These are phyloP conservation scores for Pristionchus entomophagus DNA, from an alignment of 2,888 invertebrate species.

Conservation along the genomic window DNA sequence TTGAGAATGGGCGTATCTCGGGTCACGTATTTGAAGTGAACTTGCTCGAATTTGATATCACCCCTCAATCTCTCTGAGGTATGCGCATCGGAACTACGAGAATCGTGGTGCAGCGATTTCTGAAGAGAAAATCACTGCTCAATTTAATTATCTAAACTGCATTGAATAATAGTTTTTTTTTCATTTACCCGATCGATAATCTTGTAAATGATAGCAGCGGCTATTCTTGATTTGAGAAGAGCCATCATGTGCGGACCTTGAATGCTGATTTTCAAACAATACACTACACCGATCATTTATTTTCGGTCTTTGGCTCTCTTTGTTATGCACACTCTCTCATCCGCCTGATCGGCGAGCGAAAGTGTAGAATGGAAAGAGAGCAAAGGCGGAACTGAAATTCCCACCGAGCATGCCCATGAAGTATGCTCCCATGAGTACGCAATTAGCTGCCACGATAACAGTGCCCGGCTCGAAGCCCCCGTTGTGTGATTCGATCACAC, in stretches of 20 bases:
- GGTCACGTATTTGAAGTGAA: constrained; percentile 42
- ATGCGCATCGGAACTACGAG: not conserved
- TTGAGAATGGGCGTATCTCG: constrained; percentile 34
- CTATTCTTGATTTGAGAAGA: constrained; percentile 30
- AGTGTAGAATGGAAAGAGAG: too few species aligned
- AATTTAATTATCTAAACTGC: not conserved
- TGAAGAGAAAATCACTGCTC: too few species aligned
- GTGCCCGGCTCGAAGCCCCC: not conserved
- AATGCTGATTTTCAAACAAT: too few species aligned
- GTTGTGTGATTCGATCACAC: constrained; percentile 19
- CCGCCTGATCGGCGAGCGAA: too few species aligned
- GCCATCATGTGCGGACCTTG: constrained; percentile 45
- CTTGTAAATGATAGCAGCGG: constrained; percentile 36
- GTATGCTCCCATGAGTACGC: constrained; percentile 22
- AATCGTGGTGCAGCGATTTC: constrained; percentile 14
- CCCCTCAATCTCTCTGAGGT: constrained; percentile 28
- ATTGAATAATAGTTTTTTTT: not conserved
- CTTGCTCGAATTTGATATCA: constrained; percentile 8
- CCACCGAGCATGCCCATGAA: constrained; percentile 39
- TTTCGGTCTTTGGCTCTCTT: too few species aligned
- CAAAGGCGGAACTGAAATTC: too few species aligned
- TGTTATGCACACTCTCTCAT: too few species aligned
- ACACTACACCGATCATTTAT: too few species aligned
- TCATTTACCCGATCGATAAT: constrained; percentile 37
- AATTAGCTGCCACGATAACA: constrained; percentile 29